Conservation (phyloP, 2,797 vertebrate species). For the Chanos chanos region DNA sequence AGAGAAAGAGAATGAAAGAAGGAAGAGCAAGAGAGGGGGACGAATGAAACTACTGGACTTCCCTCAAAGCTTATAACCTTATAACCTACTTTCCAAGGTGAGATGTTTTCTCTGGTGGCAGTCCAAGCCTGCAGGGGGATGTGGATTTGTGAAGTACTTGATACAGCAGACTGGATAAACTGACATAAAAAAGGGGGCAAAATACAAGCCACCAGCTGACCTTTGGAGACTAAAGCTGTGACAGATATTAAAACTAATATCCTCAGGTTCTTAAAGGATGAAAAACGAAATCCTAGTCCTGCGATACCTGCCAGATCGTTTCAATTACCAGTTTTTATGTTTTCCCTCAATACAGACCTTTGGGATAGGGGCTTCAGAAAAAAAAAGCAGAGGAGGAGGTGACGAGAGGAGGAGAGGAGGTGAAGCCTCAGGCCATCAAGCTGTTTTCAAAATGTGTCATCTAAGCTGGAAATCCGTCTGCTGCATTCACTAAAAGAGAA, state of each 20-base stretch:
- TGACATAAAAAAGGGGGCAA: slow-evolving; percentile 50
- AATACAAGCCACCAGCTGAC: slow-evolving; percentile 56
- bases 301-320: slow-evolving; percentile 50
- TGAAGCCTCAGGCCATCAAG: slow-evolving; percentile 55
- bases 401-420: slow-evolving; percentile 55
- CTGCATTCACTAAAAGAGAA: slow-evolving; percentile 62
- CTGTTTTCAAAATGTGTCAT: slow-evolving; percentile 66
- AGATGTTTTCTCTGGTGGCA: slow-evolving; percentile 50
- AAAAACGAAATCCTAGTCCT: slow-evolving; percentile 43
- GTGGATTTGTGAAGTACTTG: slow-evolving; percentile 52
- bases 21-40: slow-evolving; percentile 24
- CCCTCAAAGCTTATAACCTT: slow-evolving; percentile 51
- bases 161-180: slow-evolving; percentile 44
- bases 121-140: slow-evolving; percentile 46
- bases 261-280: slow-evolving; percentile 56
- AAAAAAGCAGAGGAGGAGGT: slow-evolving; percentile 45
- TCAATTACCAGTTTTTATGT: slow-evolving; percentile 54
- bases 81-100: slow-evolving; percentile 62
- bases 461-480: slow-evolving; percentile 63
- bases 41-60: slow-evolving; percentile 59
- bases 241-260: slow-evolving; percentile 56
- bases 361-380: slow-evolving; percentile 52
- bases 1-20: slow-evolving; percentile 17
- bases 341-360: slow-evolving; percentile 48
- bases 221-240: slow-evolving; percentile 58